Base-by-base conservation (phyloP, 2,113 vertebrate species). In the Callithrix jacchus region DNA sequence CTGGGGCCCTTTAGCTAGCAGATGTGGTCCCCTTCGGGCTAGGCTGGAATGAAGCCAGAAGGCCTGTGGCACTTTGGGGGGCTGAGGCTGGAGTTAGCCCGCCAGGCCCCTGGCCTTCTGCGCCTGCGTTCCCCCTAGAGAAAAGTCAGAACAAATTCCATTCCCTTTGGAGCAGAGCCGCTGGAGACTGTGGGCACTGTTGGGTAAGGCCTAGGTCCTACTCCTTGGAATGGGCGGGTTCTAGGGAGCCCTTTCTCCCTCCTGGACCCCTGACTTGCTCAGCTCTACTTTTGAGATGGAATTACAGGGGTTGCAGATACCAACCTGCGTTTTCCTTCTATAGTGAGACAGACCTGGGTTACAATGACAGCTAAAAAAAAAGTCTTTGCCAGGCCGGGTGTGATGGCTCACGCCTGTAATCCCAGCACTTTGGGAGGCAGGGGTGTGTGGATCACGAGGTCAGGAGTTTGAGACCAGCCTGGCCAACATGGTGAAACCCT, bases 81-180 rank as follows among this genome's bases (percentile, higher is more conserved):
- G 54, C 88, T 86, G 92, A 76, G 84, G 97, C 81, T 95, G 66
- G 27, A 79, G 94, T 93, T 87, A 95, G 97, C 94, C 86, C 37
- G 80, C 89, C 84, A 82, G 93, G 92, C 89, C 93, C 93, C 96
- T n/a, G 21, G 89, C 90, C 85, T 97, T 96, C 97, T 97, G 97
- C 96, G 95, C 97, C 97, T 97, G 96, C 96, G 95, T 97, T 97
- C 35, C 95, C 97, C 97, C 94, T 95, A 76, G 96, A 94, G 96
- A 96, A 93, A 89, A 89, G 83, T 87, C 92, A 73, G 94, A 98
- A 90, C 95, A 93, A 97, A 97, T 97, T 98, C 96, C 95, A 95
- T 95, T 96, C 94, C 96, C 97, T 96, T 84, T 93, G 94, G 93
- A 97, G 89, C 87, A 40, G 74, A 35, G 87, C 91, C 21, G 79